Evolutionary conservation across 2,888 invertebrate species (phyloP).

Genomic region (Tanypteryx hageni): DNA sequence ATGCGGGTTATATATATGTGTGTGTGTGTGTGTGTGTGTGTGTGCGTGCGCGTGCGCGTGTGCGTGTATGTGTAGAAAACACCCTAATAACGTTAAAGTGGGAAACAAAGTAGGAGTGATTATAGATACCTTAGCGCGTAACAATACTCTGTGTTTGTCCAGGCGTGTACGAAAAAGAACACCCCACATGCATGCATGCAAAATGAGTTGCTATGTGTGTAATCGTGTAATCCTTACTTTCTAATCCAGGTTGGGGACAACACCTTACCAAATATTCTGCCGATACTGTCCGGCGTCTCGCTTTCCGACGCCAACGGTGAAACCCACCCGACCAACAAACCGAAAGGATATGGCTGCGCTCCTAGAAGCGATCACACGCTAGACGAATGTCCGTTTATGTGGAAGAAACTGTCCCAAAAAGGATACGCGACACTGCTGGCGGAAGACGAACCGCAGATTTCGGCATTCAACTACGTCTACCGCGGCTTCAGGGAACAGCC

Average conservation of each 20-base stretch:
- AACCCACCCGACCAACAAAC: background rate
- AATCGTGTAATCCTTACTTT: no score
- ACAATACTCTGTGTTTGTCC: no score
- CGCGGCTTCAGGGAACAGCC: constrained; percentile 73
- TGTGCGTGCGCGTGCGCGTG: no score
- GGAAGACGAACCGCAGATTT: constrained; percentile 73
- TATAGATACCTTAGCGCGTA: no score
- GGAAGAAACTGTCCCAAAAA: constrained; percentile 72
- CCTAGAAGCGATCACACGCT: constrained; percentile 68
- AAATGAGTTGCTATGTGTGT: no score
- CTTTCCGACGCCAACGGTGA: background rate
- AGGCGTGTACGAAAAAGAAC: no score
- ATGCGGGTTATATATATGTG: no score
- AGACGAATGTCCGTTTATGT: constrained; percentile 73
- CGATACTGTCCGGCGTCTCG: constrained; percentile 72
- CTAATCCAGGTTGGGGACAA: constrained; percentile 74
- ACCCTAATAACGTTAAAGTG: no score
- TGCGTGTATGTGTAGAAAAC: no score
- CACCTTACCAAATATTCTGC: constrained; percentile 75
- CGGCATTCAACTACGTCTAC: constrained; percentile 73
- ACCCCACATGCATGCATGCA: no score
- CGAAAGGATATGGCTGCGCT: constrained; percentile 65
- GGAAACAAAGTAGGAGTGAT: no score
- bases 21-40: no score
- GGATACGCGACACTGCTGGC: constrained; percentile 74